A percentile compares a stretch with the other conserved stretches of the same genome.
phyloP scores from a whole-genome alignment of 30 jellyfish, hydroid and myxozoan genomes.

The Catostylus mosaicus region DNA sequence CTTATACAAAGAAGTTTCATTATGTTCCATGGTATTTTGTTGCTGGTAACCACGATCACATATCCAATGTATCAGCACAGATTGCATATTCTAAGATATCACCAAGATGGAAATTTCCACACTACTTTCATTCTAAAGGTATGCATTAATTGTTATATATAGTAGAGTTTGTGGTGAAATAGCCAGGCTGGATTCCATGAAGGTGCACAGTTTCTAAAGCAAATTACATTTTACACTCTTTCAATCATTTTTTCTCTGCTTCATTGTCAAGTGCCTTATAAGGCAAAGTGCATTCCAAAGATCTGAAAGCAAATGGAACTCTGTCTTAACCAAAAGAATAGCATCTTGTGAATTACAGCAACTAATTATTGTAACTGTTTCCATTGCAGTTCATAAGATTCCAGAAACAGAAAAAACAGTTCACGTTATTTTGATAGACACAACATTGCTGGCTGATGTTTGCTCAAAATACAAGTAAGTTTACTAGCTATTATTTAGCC shows the following conservation, averaged over 20 bases:
- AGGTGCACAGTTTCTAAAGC: too few relatives aligned
- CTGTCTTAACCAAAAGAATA: too few relatives aligned
- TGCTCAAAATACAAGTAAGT: slow-evolving; percentile 33
- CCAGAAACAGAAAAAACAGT: slow-evolving; percentile 81
- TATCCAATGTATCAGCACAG: slow-evolving; percentile 90
- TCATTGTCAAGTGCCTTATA: too few relatives aligned
- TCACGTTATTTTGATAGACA: slow-evolving; percentile 76
- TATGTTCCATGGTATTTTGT: slow-evolving; percentile 94
- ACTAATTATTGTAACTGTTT: too few relatives aligned
- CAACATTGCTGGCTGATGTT: slow-evolving; percentile 60
- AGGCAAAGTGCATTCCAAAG: too few relatives aligned
- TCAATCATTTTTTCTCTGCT: too few relatives aligned
- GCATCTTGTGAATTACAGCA: too few relatives aligned
- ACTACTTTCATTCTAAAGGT: slow-evolving; percentile 81
- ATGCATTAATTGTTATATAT: too few relatives aligned
- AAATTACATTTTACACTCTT: too few relatives aligned
- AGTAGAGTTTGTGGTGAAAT: too few relatives aligned
- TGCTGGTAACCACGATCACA: slow-evolving; percentile 97
- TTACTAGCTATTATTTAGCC: not conserved
- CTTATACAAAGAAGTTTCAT: slow-evolving; percentile 67
- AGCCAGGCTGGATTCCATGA: too few relatives aligned
- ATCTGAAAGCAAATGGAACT: too few relatives aligned
- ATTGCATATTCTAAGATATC: slow-evolving; percentile 86
- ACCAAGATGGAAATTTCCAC: slow-evolving; percentile 85
- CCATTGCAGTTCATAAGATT: slow-evolving; percentile 47